Evolutionary conservation across 2,113 vertebrate genomes (phyloP).

Genomic region (Channa argus): DNA sequence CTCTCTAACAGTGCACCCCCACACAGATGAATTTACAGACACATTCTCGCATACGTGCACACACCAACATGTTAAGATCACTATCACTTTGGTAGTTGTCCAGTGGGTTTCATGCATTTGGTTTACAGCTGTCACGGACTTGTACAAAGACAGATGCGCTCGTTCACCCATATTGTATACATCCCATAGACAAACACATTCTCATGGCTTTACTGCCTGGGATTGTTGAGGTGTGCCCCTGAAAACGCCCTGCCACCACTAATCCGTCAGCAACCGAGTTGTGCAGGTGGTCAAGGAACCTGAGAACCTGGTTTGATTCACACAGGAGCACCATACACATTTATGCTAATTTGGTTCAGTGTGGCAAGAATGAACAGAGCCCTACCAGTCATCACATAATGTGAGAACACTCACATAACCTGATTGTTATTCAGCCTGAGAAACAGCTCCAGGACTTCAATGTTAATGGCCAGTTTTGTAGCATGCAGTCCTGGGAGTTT

Average conservation of each 20-base stretch:
- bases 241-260: conserved; percentile 60
- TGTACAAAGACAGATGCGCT: conserved; percentile 21
- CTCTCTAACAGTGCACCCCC: conserved; percentile 20
- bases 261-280: conserved; percentile 67
- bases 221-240: conserved; percentile 66
- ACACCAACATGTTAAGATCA: conserved; percentile 51
- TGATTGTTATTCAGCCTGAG: conserved; percentile 71
- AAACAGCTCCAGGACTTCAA: conserved; percentile 50
- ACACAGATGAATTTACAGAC: conserved; percentile 36
- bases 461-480: conserved; percentile 45
- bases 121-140: conserved; percentile 50
- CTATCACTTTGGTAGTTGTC: conserved; percentile 45
- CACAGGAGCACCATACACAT: conserved; percentile 65
- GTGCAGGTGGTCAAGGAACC: conserved; percentile 63
- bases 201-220: conserved; percentile 32
- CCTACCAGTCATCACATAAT: conserved; percentile 43
- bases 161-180: neutral
- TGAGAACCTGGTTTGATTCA: conserved; percentile 60
- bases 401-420: conserved; percentile 50
- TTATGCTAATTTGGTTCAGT: conserved; percentile 55
- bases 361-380: conserved; percentile 36
- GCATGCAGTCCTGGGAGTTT: conserved; percentile 40
- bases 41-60: conserved; percentile 7
- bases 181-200: conserved; percentile 2
- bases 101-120: conserved; percentile 28